phyloP scores from a whole-genome alignment of 2,888 invertebrate genomes.

The Leucophora obtusa region DNA sequence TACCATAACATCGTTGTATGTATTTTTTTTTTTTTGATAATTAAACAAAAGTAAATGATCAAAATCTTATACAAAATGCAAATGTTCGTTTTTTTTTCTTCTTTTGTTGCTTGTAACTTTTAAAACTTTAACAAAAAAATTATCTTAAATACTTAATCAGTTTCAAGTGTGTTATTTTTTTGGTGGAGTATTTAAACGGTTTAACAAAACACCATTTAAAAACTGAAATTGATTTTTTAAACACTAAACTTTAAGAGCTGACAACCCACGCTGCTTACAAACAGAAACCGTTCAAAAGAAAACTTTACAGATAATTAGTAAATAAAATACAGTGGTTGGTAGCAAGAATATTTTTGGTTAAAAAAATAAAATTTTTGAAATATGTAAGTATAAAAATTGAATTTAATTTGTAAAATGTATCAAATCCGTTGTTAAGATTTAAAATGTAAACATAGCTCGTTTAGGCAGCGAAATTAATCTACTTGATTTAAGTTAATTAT shows the following conservation, averaged over 20 bases:
- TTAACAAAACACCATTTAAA: conserved; percentile 42
- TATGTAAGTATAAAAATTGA: too few relatives aligned
- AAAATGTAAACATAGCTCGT: too few relatives aligned
- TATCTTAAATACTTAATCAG: conserved; percentile 61
- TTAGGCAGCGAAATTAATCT: too few relatives aligned
- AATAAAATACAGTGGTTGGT: background rate
- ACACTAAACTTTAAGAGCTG: conserved; percentile 14
- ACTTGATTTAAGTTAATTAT: too few relatives aligned
- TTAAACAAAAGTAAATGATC: conserved; percentile 57
- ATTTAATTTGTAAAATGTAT: too few relatives aligned
- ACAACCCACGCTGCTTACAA: conserved; percentile 46
- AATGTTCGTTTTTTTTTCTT: conserved; percentile 20
- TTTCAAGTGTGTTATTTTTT: conserved; percentile 43
- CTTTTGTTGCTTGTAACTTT: conserved; percentile 15
- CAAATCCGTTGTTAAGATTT: too few relatives aligned
- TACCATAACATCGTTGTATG: conserved; percentile 33
- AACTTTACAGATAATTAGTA: conserved; percentile 12
- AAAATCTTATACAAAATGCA: conserved; percentile 49
- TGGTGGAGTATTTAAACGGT: conserved; percentile 46
- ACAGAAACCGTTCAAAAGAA: background rate
- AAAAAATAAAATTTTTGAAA: too few relatives aligned
- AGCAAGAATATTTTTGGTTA: background rate
- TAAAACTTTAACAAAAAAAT: conserved; percentile 19
- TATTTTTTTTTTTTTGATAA: conserved; percentile 38
- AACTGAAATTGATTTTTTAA: conserved; percentile 26